A percentile compares a stretch with the other conserved stretches of the same genome.
These are phyloP conservation scores for Poecilia wingei DNA, from an alignment of 2,797 vertebrate species.

Conservation along the genomic window DNA sequence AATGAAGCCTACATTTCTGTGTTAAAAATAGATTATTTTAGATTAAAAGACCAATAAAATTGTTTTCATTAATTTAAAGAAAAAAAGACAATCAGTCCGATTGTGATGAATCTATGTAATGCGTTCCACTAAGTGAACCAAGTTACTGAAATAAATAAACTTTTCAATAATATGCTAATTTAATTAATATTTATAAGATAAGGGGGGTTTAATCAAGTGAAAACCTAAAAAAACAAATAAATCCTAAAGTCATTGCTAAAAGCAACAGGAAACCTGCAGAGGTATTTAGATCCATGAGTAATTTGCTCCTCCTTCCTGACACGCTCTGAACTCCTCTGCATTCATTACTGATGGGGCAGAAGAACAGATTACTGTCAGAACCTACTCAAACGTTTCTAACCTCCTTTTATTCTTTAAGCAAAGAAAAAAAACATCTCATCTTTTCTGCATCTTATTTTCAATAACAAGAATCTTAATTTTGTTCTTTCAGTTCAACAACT, in stretches of 20 bases:
- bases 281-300: not conserved
- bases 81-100: too few relatives aligned
- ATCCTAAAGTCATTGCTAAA: not conserved
- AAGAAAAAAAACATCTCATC: not conserved
- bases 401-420: not conserved
- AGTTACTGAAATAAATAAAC: not conserved
- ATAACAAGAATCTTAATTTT: not conserved
- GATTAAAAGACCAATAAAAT: too few relatives aligned
- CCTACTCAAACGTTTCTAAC: not conserved
- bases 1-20: too few relatives aligned
- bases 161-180: not conserved
- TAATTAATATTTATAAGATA: not conserved
- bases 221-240: not conserved
- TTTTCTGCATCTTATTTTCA: not conserved
- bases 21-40: too few relatives aligned
- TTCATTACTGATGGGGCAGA: not conserved
- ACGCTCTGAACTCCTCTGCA: not conserved
- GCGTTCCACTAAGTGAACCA: not conserved
- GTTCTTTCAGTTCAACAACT: not conserved
- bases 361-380: not conserved
- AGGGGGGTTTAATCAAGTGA: not conserved
- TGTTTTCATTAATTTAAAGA: too few relatives aligned
- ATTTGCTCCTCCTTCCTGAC: not conserved
- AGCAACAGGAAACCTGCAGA: not conserved
- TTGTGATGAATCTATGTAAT: too few relatives aligned